Percentiles rank a stretch among this genome's conserved stretches.
These are phyloP conservation scores for Lethrus apterus DNA, from an alignment of 1,140 invertebrate genomes.

Conservation along the genomic window DNA sequence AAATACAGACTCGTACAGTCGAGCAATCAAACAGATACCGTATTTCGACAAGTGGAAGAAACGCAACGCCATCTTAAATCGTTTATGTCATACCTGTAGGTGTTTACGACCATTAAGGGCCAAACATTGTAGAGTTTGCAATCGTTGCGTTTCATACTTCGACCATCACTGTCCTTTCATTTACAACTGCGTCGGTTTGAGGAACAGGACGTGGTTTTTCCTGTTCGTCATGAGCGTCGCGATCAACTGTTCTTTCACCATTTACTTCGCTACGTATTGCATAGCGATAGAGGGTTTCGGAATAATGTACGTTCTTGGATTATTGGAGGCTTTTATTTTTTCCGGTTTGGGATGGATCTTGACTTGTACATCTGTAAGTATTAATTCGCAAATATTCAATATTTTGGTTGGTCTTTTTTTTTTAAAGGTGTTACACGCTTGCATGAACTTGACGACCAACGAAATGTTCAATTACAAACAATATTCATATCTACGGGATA, in stretches of 20 bases:
- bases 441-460: conserved; percentile 88
- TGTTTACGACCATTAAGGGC: conserved; percentile 78
- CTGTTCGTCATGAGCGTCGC: conserved; percentile 79
- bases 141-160: conserved; percentile 85
- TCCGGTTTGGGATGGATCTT: conserved; percentile 80
- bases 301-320: conserved; percentile 68
- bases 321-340: conserved; percentile 75
- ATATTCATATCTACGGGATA: conserved; percentile 81
- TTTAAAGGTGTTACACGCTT: conserved; percentile 72
- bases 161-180: conserved; percentile 95
- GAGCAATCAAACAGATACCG: conserved; percentile 81
- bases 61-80: conserved; percentile 72
- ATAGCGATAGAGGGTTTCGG: conserved; percentile 79
- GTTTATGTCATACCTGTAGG: conserved; percentile 84
- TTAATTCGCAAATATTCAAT: background rate
- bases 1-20: conserved; percentile 82
- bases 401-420: conserved; percentile 18
- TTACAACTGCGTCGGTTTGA: conserved; percentile 84
- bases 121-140: conserved; percentile 88
- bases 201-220: conserved; percentile 87
- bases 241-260: conserved; percentile 76
- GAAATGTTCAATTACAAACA: conserved; percentile 90
- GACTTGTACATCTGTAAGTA: conserved; percentile 77
- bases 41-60: conserved; percentile 87
- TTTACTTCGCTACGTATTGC: conserved; percentile 83